Evolutionary conservation across 2,113 vertebrate species (phyloP).

Genomic region (Elgaria multicarinata): DNA sequence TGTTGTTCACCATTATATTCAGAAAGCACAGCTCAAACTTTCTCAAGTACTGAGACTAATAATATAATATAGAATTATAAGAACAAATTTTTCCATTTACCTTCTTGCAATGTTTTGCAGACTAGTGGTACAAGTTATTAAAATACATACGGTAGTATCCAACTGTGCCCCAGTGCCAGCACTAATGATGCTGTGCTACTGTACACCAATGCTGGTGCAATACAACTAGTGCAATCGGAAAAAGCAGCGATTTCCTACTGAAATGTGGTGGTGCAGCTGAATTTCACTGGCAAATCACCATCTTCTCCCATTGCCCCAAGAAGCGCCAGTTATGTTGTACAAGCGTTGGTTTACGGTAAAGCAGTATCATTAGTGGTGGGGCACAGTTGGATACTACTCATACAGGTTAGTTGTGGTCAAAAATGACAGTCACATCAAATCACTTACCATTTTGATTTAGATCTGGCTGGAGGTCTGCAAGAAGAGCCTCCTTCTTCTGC

Average conservation of each 20-base stretch:
- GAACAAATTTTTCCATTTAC: not conserved
- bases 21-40: not conserved
- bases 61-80: not conserved
- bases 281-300: too few relatives aligned
- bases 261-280: too few relatives aligned
- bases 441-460: constrained; percentile 84
- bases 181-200: too few relatives aligned
- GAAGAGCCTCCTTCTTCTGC: constrained; percentile 95
- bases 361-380: too few relatives aligned
- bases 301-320: too few relatives aligned
- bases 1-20: not conserved
- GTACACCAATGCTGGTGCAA: too few relatives aligned
- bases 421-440: not conserved
- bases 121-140: not conserved
- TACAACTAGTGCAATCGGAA: too few relatives aligned
- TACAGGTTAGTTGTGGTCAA: not conserved
- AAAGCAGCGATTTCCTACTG: too few relatives aligned
- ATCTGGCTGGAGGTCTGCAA: constrained; percentile 94
- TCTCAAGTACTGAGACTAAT: not conserved
- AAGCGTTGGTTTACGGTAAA: too few relatives aligned
- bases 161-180: too few relatives aligned
- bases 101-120: not conserved
- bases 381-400: not conserved
- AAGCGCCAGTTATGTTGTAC: too few relatives aligned
- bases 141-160: not conserved